Percentiles rank a stretch among this genome's conserved stretches.
phyloP scores from a whole-genome alignment of 2,113 vertebrate genomes.

The Dasyprocta punctata region DNA sequence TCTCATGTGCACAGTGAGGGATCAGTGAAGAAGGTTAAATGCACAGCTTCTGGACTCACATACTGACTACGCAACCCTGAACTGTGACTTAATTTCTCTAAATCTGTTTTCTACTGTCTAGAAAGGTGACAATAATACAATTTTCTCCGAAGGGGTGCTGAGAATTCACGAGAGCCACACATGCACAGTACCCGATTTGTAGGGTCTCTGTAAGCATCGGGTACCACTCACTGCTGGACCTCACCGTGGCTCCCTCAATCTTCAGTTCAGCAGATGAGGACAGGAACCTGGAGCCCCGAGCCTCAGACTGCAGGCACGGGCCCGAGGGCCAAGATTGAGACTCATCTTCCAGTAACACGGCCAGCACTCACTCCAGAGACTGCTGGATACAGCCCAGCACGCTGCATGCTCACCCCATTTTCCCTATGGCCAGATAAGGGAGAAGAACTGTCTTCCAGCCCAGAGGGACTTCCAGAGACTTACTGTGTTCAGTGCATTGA shows the following conservation, averaged over 20 bases:
- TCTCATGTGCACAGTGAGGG: background rate
- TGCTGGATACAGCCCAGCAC: background rate
- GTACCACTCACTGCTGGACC: background rate
- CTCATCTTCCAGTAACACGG: background rate
- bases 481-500: slow-evolving; percentile 98
- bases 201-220: background rate
- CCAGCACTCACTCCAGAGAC: background rate
- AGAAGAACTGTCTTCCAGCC: background rate
- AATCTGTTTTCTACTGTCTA: background rate
- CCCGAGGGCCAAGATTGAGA: background rate
- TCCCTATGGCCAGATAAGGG: background rate
- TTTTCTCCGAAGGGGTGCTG: too few relatives aligned
- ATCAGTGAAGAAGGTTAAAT: background rate
- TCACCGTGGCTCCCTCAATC: background rate
- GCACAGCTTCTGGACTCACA: background rate
- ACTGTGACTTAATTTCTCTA: background rate
- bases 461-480: slow-evolving; percentile 77
- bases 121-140: background rate
- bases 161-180: background rate
- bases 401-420: background rate
- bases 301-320: background rate
- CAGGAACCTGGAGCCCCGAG: background rate
- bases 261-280: background rate
- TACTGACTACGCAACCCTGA: background rate
- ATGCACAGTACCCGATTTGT: background rate